phyloP scores from a whole-genome alignment of 1,140 invertebrate species.

The Calosoma granatense region DNA sequence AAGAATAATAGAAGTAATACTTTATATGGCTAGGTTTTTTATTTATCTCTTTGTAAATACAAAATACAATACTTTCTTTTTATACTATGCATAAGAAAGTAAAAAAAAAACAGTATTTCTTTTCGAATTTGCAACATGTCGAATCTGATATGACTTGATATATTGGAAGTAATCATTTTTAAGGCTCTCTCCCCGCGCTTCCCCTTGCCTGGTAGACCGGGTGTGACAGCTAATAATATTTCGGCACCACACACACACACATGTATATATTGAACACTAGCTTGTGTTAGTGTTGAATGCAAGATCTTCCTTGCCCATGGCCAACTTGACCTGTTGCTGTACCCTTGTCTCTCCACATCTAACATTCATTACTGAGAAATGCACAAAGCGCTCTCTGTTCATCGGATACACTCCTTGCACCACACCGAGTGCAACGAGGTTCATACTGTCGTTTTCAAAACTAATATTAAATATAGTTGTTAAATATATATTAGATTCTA shows the following conservation, averaged over 20 bases:
- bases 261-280: too few species aligned
- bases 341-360: conserved; percentile 5
- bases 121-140: background rate
- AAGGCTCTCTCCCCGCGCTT: background rate
- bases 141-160: too few species aligned
- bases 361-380: conserved; percentile 5
- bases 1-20: background rate
- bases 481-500: background rate
- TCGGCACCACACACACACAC: too few species aligned
- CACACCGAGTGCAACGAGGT: background rate
- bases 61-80: too few species aligned
- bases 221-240: too few species aligned
- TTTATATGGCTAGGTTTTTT: background rate
- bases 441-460: too few species aligned
- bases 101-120: too few species aligned
- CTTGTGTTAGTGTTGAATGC: background rate
- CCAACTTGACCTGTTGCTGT: conserved; percentile 4
- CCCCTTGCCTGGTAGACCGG: too few species aligned
- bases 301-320: background rate
- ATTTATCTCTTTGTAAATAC: background rate
- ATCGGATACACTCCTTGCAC: background rate
- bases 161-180: background rate
- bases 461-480: too few species aligned
- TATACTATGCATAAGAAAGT: too few species aligned
- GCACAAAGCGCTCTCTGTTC: background rate